Evolutionary conservation across 1,140 invertebrate species (phyloP).

Genomic region (Mesaphorura yosii): DNA sequence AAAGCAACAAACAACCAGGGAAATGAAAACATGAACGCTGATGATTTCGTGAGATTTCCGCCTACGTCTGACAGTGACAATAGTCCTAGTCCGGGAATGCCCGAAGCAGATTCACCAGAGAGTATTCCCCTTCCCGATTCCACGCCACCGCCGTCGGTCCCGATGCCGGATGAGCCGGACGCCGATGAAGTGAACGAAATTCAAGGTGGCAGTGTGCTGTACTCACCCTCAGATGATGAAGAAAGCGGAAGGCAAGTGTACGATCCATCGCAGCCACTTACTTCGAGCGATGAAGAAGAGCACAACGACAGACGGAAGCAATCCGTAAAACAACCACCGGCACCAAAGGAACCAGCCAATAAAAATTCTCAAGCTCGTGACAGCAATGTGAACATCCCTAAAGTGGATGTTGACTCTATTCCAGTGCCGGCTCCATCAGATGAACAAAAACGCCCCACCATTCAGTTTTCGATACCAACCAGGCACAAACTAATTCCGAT

Average conservation of each 20-base stretch:
- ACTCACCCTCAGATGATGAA: neutral
- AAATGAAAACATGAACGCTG: slow-evolving; percentile 13
- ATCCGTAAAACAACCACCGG: neutral
- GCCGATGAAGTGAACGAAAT: neutral
- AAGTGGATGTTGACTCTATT: slow-evolving; percentile 14
- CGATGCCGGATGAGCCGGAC: neutral
- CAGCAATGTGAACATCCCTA: neutral
- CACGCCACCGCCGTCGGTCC: slow-evolving; percentile 10
- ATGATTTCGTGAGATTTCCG: slow-evolving; percentile 14
- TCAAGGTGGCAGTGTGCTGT: neutral
- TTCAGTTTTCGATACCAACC: slow-evolving; percentile 30
- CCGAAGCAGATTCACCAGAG: slow-evolving; percentile 10
- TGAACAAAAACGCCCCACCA: slow-evolving; percentile 23
- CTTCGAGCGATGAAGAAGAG: slow-evolving; percentile 29
- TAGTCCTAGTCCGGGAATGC: neutral
- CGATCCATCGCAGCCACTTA: slow-evolving; percentile 28
- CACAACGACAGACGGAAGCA: neutral
- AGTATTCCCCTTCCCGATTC: slow-evolving; percentile 27
- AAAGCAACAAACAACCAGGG: slow-evolving; percentile 4
- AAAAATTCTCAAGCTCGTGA: neutral
- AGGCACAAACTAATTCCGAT: slow-evolving; percentile 25
- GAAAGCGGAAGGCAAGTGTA: slow-evolving; percentile 16
- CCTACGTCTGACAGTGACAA: slow-evolving; percentile 5
- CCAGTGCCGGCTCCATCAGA: slow-evolving; percentile 22
- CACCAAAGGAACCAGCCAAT: neutral